These are phyloP conservation scores for Cloeon dipterum DNA, from an alignment of 2,888 invertebrate genomes.

Conservation along the genomic window DNA sequence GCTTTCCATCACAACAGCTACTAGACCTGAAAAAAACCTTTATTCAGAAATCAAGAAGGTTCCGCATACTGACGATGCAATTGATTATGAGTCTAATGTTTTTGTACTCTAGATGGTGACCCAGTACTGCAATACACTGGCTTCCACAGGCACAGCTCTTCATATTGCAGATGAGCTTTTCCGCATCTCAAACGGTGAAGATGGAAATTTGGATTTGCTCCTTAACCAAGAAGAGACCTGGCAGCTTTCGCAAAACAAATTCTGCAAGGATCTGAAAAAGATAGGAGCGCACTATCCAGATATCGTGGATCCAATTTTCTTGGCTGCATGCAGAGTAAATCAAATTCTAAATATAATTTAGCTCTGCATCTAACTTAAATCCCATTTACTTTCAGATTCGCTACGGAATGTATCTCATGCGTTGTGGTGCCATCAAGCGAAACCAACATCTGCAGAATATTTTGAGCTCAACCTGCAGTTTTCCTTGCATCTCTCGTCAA, in stretches of 20 bases:
- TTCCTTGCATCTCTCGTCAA: background rate
- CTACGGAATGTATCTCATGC: slow-evolving; percentile 5
- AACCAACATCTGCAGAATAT: background rate
- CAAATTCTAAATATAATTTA: background rate
- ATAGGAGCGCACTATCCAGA: slow-evolving; percentile 54
- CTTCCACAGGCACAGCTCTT: slow-evolving; percentile 9
- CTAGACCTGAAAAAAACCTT: slow-evolving; percentile 25
- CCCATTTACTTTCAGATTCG: slow-evolving; percentile 6
- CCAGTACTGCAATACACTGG: slow-evolving; percentile 21
- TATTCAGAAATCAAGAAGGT: slow-evolving; percentile 30
- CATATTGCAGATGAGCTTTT: slow-evolving; percentile 5
- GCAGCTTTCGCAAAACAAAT: slow-evolving; percentile 28
- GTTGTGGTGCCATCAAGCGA: background rate
- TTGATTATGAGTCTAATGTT: background rate
- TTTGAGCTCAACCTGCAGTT: background rate
- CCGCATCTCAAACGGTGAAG: slow-evolving; percentile 1
- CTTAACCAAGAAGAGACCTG: slow-evolving; percentile 24
- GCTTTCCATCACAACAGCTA: slow-evolving; percentile 28
- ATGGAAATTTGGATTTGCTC: slow-evolving; percentile 12
- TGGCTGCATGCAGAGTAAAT: slow-evolving; percentile 39
- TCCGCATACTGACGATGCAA: no score
- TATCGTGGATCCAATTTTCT: slow-evolving; percentile 44
- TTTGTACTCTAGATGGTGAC: slow-evolving; percentile 22
- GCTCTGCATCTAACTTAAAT: no score
- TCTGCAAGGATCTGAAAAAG: slow-evolving; percentile 25